Evolutionary conservation across 2,888 invertebrate species (phyloP), one percentile per base, ranked within the genome.

Genomic region (Dioctria rufipes): DNA sequence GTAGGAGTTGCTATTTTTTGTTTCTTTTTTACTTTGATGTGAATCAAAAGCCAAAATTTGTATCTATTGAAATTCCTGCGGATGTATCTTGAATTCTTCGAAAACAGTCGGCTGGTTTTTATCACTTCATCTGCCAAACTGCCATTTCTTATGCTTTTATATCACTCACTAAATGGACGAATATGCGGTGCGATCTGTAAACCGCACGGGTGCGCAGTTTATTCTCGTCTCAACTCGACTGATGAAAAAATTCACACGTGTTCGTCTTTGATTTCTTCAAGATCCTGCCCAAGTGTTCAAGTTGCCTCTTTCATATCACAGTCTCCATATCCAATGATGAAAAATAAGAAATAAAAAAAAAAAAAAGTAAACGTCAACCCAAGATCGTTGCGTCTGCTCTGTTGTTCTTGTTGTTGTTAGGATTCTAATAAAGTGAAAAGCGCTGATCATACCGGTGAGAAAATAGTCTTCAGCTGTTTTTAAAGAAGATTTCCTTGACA

Each of bases 211-310:
- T 73, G 73, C 60, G 73, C 73, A 73, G 73, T 73, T 73, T 73
- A 73, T 73, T 73, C 73, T 73, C 46, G 77, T 77, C 77, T 60
- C 77, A 49, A 63, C 63, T 46, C 63, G 39, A 66, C 61, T 51
- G 63, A 25, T 73, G 49, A 60, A 77, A 77, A 77, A 77, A 77
- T 77, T 77, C 77, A 77, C 77, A 77, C 77, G 77, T 77, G 77
- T 77, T 77, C 77, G 63, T 49, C 77, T 77, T 63, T 77, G 77
- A 77, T 77, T 77, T 77, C 77, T 63, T 77, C 60, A 61, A 77
- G 77, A 77, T 77, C 77, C 77, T 77, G 77, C 77, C 77, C 77
- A 77, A 77, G 77, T 77, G 77, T 77, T 77, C 77, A 49, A 63
- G 61, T 60, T 42, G 73, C 60, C 73, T 25, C 25, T 73, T 73